A percentile compares a stretch with the other conserved stretches of the same genome.
Evolutionary conservation across 1,140 invertebrate species (phyloP).

Genomic region (Grapholita molesta): DNA sequence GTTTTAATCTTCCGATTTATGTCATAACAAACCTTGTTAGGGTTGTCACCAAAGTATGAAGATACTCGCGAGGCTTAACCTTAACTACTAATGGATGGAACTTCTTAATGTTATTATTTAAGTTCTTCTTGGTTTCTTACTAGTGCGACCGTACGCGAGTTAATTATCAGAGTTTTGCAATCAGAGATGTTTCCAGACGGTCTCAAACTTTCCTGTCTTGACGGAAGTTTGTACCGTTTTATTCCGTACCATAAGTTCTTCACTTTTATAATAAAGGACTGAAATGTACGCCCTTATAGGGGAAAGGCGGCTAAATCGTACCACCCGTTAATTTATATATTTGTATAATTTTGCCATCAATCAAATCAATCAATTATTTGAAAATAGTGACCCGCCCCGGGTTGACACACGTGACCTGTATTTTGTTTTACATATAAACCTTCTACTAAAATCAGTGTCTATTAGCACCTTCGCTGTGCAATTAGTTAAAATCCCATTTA

Average conservation of each 20-base stretch:
- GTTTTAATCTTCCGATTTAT: not conserved
- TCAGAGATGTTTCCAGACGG: not conserved
- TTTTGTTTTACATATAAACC: too few species aligned
- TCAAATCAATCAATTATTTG: too few species aligned
- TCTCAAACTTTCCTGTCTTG: not conserved
- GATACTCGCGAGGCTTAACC: not conserved
- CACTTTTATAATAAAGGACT: not conserved
- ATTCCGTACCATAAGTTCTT: not conserved
- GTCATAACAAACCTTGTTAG: not conserved
- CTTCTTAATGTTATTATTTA: not conserved
- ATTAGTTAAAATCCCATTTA: too few species aligned
- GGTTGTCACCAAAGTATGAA: too few species aligned
- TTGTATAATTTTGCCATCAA: too few species aligned
- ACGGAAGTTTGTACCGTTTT: not conserved
- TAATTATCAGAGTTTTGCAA: not conserved
- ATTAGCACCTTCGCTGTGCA: too few species aligned
- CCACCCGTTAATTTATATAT: too few species aligned
- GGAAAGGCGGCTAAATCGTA: too few species aligned
- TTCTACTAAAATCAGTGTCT: too few species aligned
- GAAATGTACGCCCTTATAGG: too few species aligned
- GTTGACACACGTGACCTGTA: too few species aligned
- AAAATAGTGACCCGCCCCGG: too few species aligned
- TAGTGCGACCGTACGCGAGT: not conserved
- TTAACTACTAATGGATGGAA: not conserved
- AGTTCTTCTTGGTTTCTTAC: not conserved